Evolutionary conservation across 2,113 vertebrate genomes (phyloP).

Genomic region (Percopsis transmontana): DNA sequence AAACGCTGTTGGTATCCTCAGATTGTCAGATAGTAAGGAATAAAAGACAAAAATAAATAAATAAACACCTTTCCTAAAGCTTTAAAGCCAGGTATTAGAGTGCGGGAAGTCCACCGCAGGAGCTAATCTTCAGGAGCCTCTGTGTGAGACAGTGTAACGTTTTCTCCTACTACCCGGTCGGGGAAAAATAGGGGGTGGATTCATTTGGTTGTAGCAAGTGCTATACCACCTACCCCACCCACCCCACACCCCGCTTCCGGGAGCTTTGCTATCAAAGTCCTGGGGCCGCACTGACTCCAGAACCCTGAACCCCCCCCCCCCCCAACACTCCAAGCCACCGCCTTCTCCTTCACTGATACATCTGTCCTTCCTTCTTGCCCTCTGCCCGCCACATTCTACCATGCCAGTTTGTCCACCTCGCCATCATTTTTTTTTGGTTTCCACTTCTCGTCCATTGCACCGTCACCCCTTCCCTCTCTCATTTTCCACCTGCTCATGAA

Average conservation of each 20-base stretch:
- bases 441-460: not conserved
- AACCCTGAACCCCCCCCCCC: not conserved
- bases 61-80: slow-evolving; percentile 5
- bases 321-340: not conserved
- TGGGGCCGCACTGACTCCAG: slow-evolving; percentile 3
- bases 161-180: not conserved
- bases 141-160: slow-evolving; percentile 23
- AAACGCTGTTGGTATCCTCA: slow-evolving; percentile 18
- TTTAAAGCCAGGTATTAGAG: slow-evolving; percentile 37
- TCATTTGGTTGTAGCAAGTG: slow-evolving; percentile 28
- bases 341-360: not conserved
- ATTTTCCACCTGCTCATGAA: not conserved
- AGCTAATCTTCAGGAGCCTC: slow-evolving; percentile 43
- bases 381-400: not conserved
- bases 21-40: slow-evolving; percentile 20
- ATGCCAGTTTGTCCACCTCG: not conserved
- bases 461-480: slow-evolving; percentile 1
- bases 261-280: slow-evolving; percentile 22
- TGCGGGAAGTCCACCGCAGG: slow-evolving; percentile 32
- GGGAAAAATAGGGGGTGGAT: too few species aligned
- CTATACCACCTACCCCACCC: too few species aligned
- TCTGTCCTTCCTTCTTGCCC: not conserved
- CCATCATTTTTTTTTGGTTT: slow-evolving; percentile 4
- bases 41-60: not conserved
- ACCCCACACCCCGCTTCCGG: slow-evolving; percentile 29